Conservation (phyloP, 2,888 invertebrate species). For the Strigamia crassipes region DNA sequence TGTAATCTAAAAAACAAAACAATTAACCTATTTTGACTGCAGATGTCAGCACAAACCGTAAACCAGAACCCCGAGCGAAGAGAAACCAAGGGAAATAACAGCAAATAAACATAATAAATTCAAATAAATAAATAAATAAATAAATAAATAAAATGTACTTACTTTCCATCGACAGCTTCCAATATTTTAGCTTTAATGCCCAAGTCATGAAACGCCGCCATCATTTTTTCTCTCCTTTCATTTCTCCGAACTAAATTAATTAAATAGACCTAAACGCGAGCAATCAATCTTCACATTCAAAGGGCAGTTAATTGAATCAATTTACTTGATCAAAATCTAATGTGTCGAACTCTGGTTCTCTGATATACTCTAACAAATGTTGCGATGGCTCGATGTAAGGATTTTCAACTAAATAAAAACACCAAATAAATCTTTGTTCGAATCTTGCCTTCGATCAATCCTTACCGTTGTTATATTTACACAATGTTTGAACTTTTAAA, state of each 20-base stretch:
- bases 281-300: no score
- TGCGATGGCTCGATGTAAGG: background rate
- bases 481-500: conserved; percentile 74
- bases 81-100: no score
- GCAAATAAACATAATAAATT: no score
- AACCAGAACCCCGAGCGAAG: no score
- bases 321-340: conserved; percentile 22
- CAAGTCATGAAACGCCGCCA: conserved; percentile 29
- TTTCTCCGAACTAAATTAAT: conserved; percentile 2
- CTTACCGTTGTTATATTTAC: conserved; percentile 58
- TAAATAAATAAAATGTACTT: background rate
- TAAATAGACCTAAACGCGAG: background rate
- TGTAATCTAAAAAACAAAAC: no score
- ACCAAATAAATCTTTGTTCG: background rate
- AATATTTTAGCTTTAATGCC: background rate
- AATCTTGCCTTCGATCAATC: background rate
- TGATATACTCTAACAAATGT: background rate
- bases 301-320: no score
- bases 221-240: conserved; percentile 28
- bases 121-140: background rate
- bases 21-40: no score
- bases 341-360: background rate
- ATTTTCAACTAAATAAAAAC: conserved; percentile 14
- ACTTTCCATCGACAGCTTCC: conserved; percentile 36
- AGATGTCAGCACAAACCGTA: no score